Evolutionary conservation across 2,113 vertebrate species (phyloP), one percentile per base, ranked within the genome.

Genomic region (Eleginops maclovinus): DNA sequence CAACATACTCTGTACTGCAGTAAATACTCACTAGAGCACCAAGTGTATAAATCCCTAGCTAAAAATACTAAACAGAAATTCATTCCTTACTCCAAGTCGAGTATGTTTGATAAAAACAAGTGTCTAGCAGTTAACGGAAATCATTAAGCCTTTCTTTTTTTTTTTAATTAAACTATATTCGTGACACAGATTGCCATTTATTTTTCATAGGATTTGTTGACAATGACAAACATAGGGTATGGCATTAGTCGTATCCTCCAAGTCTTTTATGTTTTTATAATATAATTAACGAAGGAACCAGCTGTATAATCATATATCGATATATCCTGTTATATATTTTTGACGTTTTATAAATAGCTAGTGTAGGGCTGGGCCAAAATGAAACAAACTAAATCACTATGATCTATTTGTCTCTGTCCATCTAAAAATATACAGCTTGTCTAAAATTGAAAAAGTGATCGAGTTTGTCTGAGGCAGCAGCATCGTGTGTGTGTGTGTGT

Each of bases 391-490:
- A 41, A 41, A 54, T 50, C 15, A 53, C 16, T 55, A 31, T 11
- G 49, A 41, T 75, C 19, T 56, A 56, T 26, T 3, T 40, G 10
- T 46, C 28, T 40, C 10, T 59, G 1, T n/a, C n/a, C n/a, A n/a
- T n/a, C n/a, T n/a, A n/a, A n/a, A n/a, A n/a, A n/a, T n/a, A n/a
- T n/a, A n/a, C n/a, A n/a, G n/a, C n/a, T n/a, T n/a, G n/a, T n/a
- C n/a, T n/a, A n/a, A n/a, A n/a, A n/a, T n/a, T n/a, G n/a, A n/a
- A n/a, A n/a, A n/a, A n/a, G n/a, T n/a, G n/a, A n/a, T n/a, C n/a
- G n/a, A 3, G 3, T 21, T 28, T 71, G 72, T 60, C 53, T 69
- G 59, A 72, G 53, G 68, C 51, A 78, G 68, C 58, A 61, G 3
- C 31, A 31, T 1, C 66, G 40, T 47, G 44, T 69, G 59, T 19